Evolutionary conservation across 2,797 vertebrate genomes (phyloP).

Genomic region (Thunnus albacares): DNA sequence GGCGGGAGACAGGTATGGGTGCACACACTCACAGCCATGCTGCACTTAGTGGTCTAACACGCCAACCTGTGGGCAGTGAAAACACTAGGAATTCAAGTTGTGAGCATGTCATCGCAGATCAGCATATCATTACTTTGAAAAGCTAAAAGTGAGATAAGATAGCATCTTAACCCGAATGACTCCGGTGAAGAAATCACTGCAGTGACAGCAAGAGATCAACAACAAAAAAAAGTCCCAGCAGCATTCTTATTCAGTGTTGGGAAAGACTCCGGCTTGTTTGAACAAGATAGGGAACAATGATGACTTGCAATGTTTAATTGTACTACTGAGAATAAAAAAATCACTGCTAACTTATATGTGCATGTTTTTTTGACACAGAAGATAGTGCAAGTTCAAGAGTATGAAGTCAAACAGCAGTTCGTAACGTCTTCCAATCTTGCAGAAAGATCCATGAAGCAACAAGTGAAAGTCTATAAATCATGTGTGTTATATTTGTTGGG

Average conservation of each 20-base stretch:
- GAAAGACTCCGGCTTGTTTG: constrained; percentile 61
- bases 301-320: background rate
- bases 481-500: constrained; percentile 4
- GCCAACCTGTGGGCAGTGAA: background rate
- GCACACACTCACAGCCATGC: background rate
- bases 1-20: background rate
- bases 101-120: background rate
- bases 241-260: constrained; percentile 26
- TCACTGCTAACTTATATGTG: background rate
- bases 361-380: background rate
- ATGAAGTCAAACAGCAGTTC: background rate
- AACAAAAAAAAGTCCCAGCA: constrained; percentile 5
- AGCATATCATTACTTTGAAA: background rate
- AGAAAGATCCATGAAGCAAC: constrained; percentile 2
- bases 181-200: constrained; percentile 5
- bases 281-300: constrained; percentile 55
- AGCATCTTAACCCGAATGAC: background rate
- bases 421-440: background rate
- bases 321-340: background rate
- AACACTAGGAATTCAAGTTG: background rate
- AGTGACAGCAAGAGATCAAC: background rate
- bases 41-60: background rate
- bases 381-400: background rate
- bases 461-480: constrained; percentile 13
- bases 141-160: constrained; percentile 20